phyloP scores from a whole-genome alignment of 2,888 invertebrate genomes.

The Drosophila lacicola region DNA sequence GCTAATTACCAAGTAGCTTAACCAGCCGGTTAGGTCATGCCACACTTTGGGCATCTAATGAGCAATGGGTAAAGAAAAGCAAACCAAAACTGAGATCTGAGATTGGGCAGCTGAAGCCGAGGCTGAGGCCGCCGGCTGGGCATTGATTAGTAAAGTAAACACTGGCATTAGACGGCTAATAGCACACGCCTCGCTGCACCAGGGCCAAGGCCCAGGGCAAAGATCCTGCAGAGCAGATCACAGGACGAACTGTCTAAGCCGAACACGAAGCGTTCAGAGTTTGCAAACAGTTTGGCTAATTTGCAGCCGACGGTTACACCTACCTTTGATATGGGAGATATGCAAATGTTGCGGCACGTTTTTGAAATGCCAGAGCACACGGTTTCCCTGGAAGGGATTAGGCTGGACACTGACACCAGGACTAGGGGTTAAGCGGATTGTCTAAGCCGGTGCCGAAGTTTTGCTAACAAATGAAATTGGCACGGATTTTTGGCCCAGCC shows the following conservation, averaged over 20 bases:
- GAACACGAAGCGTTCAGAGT: conserved; percentile 44
- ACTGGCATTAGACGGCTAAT: conserved; percentile 47
- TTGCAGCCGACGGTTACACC: conserved; percentile 54
- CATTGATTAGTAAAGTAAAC: conserved; percentile 64
- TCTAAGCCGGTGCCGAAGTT: conserved; percentile 47
- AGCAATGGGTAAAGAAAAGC: conserved; percentile 22
- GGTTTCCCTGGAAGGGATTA: conserved; percentile 59
- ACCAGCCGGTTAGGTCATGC: conserved; percentile 18
- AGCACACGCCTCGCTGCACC: conserved; percentile 53
- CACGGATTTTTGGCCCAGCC: conserved; percentile 48
- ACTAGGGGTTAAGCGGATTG: conserved; percentile 74
- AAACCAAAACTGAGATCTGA: conserved; percentile 1
- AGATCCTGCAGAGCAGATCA: conserved; percentile 31
- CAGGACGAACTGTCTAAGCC: conserved; percentile 30
- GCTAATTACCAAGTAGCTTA: conserved; percentile 36
- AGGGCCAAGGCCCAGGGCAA: conserved; percentile 18
- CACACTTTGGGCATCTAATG: conserved; percentile 43
- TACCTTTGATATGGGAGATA: conserved; percentile 16
- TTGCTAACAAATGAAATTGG: conserved; percentile 69
- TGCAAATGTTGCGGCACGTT: conserved; percentile 60
- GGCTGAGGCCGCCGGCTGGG: conserved; percentile 20
- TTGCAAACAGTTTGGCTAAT: conserved; percentile 74
- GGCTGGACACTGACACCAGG: conserved; percentile 20
- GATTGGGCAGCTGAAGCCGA: not conserved
- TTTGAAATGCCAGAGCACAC: conserved; percentile 44